Evolutionary conservation across 1,140 invertebrate genomes (phyloP).

Genomic region (Cyphomyrmex costatus): DNA sequence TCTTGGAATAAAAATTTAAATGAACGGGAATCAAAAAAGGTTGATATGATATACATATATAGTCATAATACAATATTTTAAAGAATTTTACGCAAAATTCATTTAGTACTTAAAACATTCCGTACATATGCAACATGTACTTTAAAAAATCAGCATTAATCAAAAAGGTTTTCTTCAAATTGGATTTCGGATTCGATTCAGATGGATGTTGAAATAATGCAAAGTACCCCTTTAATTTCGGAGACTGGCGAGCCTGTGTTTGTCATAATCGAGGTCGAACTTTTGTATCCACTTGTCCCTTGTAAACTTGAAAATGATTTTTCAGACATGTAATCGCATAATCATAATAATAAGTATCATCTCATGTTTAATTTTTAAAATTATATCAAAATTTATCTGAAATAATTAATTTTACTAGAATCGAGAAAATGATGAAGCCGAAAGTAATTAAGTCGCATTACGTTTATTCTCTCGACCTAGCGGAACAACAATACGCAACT

Average conservation of each 20-base stretch:
- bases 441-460: conserved; percentile 48
- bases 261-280: conserved; percentile 76
- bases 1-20: conserved; percentile 17
- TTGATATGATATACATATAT: background rate
- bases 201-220: conserved; percentile 6
- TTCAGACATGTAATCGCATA: conserved; percentile 64
- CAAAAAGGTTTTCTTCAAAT: background rate
- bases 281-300: conserved; percentile 66
- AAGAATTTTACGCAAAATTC: conserved; percentile 1
- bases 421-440: conserved; percentile 48
- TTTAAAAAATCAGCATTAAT: conserved; percentile 9
- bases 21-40: conserved; percentile 61
- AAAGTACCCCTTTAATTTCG: conserved; percentile 53
- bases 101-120: background rate
- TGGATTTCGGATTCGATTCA: background rate
- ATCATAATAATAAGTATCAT: background rate
- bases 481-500: conserved; percentile 70
- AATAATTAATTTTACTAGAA: conserved; percentile 33
- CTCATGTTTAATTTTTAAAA: background rate
- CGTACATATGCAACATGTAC: background rate
- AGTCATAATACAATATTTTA: conserved; percentile 11
- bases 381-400: background rate
- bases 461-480: conserved; percentile 71
- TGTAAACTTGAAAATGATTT: conserved; percentile 65
- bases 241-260: conserved; percentile 71